Conservation (phyloP, 2,888 invertebrate species). For the Rhabditophanes sp. region DNA sequence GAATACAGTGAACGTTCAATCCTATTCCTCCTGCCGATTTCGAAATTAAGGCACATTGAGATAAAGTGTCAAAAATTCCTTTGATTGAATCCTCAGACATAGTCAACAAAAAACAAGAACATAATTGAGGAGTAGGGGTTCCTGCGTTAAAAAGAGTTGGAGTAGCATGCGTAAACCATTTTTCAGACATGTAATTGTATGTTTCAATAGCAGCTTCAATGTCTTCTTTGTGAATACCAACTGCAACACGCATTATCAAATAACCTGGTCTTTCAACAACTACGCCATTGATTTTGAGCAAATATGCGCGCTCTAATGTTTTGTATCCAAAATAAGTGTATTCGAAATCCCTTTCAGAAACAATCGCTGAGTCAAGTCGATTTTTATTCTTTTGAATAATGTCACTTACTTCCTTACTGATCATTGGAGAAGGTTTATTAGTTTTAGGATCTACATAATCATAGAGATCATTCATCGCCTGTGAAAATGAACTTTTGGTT, state of each 20-base stretch:
- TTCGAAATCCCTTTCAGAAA: constrained; percentile 85
- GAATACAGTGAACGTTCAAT: constrained; percentile 80
- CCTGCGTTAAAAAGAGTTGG: constrained; percentile 91
- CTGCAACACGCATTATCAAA: constrained; percentile 89
- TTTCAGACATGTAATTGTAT: constrained; percentile 79
- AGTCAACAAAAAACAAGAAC: constrained; percentile 79
- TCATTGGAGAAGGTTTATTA: constrained; percentile 61
- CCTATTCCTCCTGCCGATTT: constrained; percentile 96
- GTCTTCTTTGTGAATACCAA: constrained; percentile 86
- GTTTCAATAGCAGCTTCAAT: constrained; percentile 82
- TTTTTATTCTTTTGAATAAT: constrained; percentile 71
- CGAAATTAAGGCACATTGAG: constrained; percentile 71
- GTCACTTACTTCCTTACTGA: constrained; percentile 64
- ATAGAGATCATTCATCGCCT: constrained; percentile 74
- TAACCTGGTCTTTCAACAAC: constrained; percentile 92
- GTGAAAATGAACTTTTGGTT: constrained; percentile 62
- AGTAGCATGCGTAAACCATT: constrained; percentile 91
- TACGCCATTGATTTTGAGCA: constrained; percentile 69
- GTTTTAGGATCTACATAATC: constrained; percentile 60
- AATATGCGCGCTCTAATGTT: constrained; percentile 83
- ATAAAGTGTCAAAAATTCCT: constrained; percentile 40
- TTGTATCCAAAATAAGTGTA: constrained; percentile 99
- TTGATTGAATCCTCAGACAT: constrained; percentile 67
- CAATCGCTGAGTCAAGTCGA: constrained; percentile 75
- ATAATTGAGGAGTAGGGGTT: constrained; percentile 73